Percentiles rank a stretch among this genome's conserved stretches.
phyloP scores from a whole-genome alignment of 2,797 vertebrate species.

The Rallus crepitans region DNA sequence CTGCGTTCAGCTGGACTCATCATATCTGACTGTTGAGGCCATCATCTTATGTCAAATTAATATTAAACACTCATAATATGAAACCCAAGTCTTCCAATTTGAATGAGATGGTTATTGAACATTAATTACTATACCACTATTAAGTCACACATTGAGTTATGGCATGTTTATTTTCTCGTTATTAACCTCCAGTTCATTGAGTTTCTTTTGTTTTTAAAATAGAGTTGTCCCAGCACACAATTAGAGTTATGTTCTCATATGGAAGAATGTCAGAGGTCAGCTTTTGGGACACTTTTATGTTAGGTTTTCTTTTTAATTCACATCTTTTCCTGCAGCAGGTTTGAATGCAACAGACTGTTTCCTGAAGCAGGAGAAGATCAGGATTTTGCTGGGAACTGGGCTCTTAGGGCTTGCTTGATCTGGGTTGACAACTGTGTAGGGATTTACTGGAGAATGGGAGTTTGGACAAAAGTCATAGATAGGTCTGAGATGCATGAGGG shows the following conservation, averaged over 20 bases:
- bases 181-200: neutral
- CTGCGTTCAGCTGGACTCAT: neutral
- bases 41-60: constrained; percentile 42
- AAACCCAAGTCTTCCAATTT: constrained; percentile 16
- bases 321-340: neutral
- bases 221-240: neutral
- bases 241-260: neutral
- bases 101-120: constrained; percentile 36
- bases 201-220: neutral
- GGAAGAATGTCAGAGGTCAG: neutral
- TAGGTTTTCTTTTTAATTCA: neutral
- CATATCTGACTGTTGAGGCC: neutral
- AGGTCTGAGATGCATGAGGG: neutral
- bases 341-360: neutral
- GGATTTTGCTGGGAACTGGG: neutral
- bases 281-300: neutral
- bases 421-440: no score
- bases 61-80: constrained; percentile 45
- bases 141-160: constrained; percentile 35
- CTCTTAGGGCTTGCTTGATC: neutral
- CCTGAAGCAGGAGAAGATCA: neutral
- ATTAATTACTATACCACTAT: constrained; percentile 21
- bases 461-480: neutral
- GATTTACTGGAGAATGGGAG: neutral
- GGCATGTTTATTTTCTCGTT: constrained; percentile 39